Evolutionary conservation across 1,140 invertebrate genomes (phyloP), one percentile per base, ranked within the genome.

Genomic region (Zeugodacus cucurbitae): DNA sequence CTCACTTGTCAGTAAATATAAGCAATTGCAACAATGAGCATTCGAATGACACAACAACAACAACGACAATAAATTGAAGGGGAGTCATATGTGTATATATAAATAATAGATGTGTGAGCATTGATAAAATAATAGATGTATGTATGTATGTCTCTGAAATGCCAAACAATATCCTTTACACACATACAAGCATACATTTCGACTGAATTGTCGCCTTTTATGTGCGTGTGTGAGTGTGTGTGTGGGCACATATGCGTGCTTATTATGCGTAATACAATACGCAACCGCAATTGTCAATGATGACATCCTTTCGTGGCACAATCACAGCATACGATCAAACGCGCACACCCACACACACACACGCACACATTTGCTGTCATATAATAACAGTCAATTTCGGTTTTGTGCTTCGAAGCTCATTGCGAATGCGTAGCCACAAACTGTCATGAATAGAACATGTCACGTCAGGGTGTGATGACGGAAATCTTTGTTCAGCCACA

Each of bases 241-340:
- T 67, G 64, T 67, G 34, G 2, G 64, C n/a, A n/a, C n/a, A n/a
- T n/a, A n/a, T 70, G 32, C 17, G 34, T 37, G 67, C 34, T 74
- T 74, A 74, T 74, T 74, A 22, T 74, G 20, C 34, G 34, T 41
- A 74, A 37, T 41, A 74, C 67, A 74, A 74, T 74, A 22, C 17
- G 67, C 67, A 74, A 41, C 67, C 32, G 20, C 67, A 74, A 74
- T 74, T 74, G 67, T 37, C 67, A 74, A 74, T 74, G 34, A 67
- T 67, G 64, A 67, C 29, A 67, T 67, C 64, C 64, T 67, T 67
- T 67, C 29, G 64, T 32, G 29, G 64, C 11, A n/a, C 32, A 74
- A 74, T 74, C 67, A 74, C 67, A 37, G 67, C 34, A 37, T 2
- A 37, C 34, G 2, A 54, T 26, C 58, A 62, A 26, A 10, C 20